Evolutionary conservation across 2,888 invertebrate genomes (phyloP).

Genomic region (Cheiracanthium punctorium): DNA sequence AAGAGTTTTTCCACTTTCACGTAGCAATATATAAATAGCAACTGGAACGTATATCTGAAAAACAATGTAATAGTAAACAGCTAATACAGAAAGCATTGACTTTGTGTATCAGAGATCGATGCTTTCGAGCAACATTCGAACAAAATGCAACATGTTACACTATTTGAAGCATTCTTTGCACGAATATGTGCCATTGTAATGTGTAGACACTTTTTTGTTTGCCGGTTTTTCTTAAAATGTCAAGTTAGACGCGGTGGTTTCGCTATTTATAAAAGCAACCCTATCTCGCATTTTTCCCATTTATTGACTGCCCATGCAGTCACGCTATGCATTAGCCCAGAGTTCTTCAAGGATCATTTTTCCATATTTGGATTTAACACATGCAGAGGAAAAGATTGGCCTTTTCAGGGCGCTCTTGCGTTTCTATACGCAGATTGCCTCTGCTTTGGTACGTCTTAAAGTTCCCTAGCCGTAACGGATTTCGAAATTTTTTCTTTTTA

Average conservation of each 20-base stretch:
- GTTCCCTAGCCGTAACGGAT: background rate
- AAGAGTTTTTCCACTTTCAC: too few species aligned
- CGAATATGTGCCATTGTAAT: background rate
- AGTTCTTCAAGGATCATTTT: slow-evolving; percentile 31
- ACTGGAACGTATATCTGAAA: too few species aligned
- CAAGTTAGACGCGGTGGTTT: background rate
- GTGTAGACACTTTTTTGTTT: background rate
- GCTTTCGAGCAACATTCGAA: background rate
- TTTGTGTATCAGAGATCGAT: background rate
- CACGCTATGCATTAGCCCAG: slow-evolving; percentile 21
- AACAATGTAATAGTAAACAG: too few species aligned
- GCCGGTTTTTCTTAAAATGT: background rate
- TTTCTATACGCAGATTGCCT: background rate
- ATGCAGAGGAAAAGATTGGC: background rate
- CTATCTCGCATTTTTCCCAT: background rate
- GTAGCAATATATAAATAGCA: too few species aligned
- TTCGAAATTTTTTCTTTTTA: background rate
- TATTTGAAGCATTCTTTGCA: background rate
- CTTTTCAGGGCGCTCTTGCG: slow-evolving; percentile 12
- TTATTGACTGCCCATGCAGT: slow-evolving; percentile 41
- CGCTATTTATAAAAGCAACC: slow-evolving; percentile 11
- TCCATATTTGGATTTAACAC: slow-evolving; percentile 29
- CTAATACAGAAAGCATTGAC: too few species aligned
- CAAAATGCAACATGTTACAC: background rate
- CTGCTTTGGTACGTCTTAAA: background rate